Percentiles rank a stretch among this genome's conserved stretches.
These are phyloP conservation scores for Blastobasis lacticolella DNA, from an alignment of 2,888 invertebrate species.

Conservation along the genomic window DNA sequence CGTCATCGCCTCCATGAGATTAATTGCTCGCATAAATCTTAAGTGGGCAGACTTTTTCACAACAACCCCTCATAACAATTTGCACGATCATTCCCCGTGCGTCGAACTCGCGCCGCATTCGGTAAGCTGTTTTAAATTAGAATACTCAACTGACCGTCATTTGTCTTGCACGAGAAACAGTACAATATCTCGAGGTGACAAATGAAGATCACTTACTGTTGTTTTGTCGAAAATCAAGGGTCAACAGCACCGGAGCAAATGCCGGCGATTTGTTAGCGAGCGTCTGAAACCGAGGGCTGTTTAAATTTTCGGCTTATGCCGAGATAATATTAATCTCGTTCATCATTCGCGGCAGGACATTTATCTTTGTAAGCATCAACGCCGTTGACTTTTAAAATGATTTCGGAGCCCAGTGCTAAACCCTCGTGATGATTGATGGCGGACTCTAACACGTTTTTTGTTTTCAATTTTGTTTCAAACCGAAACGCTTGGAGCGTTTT, in stretches of 20 bases:
- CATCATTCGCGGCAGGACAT: conserved; percentile 1
- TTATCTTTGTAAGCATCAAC: neutral
- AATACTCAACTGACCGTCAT: conserved; percentile 47
- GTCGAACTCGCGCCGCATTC: conserved; percentile 45
- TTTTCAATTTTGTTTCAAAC: no score
- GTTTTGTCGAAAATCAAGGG: conserved; percentile 21
- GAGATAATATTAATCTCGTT: conserved; percentile 5
- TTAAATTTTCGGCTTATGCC: neutral
- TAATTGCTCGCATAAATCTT: conserved; percentile 31
- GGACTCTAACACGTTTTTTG: neutral
- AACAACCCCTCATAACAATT: conserved; percentile 2
- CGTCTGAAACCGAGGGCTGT: conserved; percentile 1
- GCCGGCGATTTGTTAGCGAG: conserved; percentile 10
- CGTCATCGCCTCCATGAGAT: conserved; percentile 12
- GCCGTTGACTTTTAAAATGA: conserved; percentile 4
- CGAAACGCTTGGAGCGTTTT: no score
- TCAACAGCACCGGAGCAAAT: conserved; percentile 20
- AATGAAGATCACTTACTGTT: conserved; percentile 28
- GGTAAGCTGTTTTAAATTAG: conserved; percentile 55
- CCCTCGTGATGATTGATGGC: conserved; percentile 8
- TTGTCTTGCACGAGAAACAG: conserved; percentile 30
- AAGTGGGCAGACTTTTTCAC: conserved; percentile 29
- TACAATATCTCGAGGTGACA: conserved; percentile 34
- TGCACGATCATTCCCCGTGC: conserved; percentile 40
- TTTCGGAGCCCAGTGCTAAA: neutral